Evolutionary conservation across 2,113 vertebrate genomes (phyloP).

Genomic region (Sisor rabdophorus): DNA sequence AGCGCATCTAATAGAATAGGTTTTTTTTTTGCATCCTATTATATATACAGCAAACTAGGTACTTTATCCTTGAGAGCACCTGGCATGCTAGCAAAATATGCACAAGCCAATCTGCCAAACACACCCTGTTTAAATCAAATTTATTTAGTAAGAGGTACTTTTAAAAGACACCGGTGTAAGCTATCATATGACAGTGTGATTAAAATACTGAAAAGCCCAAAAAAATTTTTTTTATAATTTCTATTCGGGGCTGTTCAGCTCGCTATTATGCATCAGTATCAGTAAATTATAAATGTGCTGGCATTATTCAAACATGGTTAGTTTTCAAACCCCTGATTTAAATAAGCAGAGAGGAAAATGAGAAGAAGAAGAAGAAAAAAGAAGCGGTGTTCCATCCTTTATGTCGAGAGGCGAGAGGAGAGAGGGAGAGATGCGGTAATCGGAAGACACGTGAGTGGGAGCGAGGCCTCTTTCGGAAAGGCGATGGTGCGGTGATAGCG

Average conservation of each 20-base stretch:
- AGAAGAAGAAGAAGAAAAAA: not conserved
- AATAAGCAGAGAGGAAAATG: constrained; percentile 69
- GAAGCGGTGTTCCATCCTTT: constrained; percentile 62
- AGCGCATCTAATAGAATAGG: constrained; percentile 68
- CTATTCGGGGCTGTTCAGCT: constrained; percentile 58
- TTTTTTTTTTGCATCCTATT: constrained; percentile 68
- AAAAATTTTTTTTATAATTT: constrained; percentile 63
- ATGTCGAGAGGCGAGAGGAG: constrained; percentile 46
- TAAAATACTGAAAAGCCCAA: constrained; percentile 72
- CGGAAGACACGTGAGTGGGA: constrained; percentile 24
- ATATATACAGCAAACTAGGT: constrained; percentile 71
- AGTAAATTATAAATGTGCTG: constrained; percentile 74
- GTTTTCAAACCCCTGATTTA: constrained; percentile 80
- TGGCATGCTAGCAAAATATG: constrained; percentile 59
- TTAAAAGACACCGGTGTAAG: constrained; percentile 73
- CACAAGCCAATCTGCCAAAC: constrained; percentile 68
- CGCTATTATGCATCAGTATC: constrained; percentile 67
- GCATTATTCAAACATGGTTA: constrained; percentile 78
- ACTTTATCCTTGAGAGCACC: constrained; percentile 72
- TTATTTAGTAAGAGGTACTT: constrained; percentile 76
- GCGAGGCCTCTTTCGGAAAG: constrained; percentile 56
- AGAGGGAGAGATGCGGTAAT: constrained; percentile 36
- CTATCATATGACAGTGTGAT: constrained; percentile 75
- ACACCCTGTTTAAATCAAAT: constrained; percentile 75
- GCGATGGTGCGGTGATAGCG: constrained; percentile 68